phyloP scores from a whole-genome alignment of 1,140 invertebrate species.

The Bombus turneri region DNA sequence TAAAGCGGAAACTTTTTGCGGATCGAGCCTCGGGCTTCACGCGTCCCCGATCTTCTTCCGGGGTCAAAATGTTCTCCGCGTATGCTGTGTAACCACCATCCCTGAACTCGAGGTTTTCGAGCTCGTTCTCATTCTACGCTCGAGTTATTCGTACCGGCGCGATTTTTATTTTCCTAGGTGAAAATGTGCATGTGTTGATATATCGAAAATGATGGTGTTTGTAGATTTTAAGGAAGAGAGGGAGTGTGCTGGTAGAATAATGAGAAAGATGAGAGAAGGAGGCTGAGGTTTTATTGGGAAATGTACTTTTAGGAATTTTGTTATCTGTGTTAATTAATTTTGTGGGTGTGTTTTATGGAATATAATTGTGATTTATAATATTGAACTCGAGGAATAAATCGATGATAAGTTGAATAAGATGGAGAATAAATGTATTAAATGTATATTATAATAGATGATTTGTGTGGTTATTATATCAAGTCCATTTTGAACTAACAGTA shows the following conservation, averaged over 20 bases:
- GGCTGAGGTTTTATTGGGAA: too few species aligned
- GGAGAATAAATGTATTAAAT: too few species aligned
- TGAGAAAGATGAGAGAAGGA: too few species aligned
- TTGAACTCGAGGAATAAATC: too few species aligned
- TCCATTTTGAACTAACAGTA: not conserved
- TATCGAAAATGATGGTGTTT: too few species aligned
- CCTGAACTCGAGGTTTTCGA: not conserved
- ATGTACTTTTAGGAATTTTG: not conserved
- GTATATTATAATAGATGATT: too few species aligned
- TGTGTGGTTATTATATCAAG: not conserved
- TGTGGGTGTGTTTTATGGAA: too few species aligned
- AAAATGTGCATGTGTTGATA: too few species aligned
- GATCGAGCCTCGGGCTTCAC: not conserved
- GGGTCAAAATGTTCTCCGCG: slow-evolving; percentile 9
- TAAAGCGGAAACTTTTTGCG: slow-evolving; percentile 31
- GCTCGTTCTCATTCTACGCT: slow-evolving; percentile 6
- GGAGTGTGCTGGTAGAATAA: too few species aligned
- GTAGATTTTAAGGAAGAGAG: too few species aligned
- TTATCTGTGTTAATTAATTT: not conserved
- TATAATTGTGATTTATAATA: not conserved
- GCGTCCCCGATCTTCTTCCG: too few species aligned
- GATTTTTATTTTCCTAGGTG: not conserved
- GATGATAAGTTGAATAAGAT: too few species aligned
- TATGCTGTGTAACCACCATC: not conserved
- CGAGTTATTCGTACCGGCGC: not conserved